Base-by-base conservation (phyloP, 53 echinoderm and acorn worm species). In the Crossaster papposus region DNA sequence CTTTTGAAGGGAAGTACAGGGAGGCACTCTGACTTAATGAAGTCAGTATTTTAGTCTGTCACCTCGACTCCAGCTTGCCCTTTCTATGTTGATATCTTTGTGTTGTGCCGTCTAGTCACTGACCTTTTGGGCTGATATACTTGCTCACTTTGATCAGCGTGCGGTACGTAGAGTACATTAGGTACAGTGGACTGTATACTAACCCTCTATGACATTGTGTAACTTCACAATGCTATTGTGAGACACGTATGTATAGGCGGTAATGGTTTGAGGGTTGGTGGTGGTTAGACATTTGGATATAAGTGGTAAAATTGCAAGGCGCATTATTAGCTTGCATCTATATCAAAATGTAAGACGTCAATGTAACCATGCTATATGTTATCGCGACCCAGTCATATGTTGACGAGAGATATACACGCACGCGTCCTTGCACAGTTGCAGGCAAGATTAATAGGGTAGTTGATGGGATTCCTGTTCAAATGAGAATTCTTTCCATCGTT, bases 1-100 rank as follows among this genome's bases (percentile, higher is more conserved):
- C 83, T 30, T 81, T 82, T 13, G 13, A 26, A 64, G n/a, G n/a
- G 8, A 36, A 24, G 0, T 17, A 18, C 1, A 30, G 23, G 74
- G 85, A 28, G 73, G 74, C 85, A 85, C 85, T 85, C 72, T 5
- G 85, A 72, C 73, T 85, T 73, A 85, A 85, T 85, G 85, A 85
- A 85, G 50, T 85, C 85, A 18, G 72, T 85, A 85, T 85, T 72
- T 85, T 36, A 81, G 37, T 13, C 17, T 33, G 81, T 36, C 64
- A 81, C 30, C 17, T 50, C 51, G 51, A 54, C 51, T 51, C 50
- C 14, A 26, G 29, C 30, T 34, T 30, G 51, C 33, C 51, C 72
- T 53, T 52, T 53, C 32, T 32, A 11, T 85, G 54, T 52, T 52
- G 44, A 55, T 4, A 28, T 73, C 70, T 72, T 54, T 85, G 73